Evolutionary conservation across 2,888 invertebrate genomes (phyloP).

Genomic region (Tuta absoluta): DNA sequence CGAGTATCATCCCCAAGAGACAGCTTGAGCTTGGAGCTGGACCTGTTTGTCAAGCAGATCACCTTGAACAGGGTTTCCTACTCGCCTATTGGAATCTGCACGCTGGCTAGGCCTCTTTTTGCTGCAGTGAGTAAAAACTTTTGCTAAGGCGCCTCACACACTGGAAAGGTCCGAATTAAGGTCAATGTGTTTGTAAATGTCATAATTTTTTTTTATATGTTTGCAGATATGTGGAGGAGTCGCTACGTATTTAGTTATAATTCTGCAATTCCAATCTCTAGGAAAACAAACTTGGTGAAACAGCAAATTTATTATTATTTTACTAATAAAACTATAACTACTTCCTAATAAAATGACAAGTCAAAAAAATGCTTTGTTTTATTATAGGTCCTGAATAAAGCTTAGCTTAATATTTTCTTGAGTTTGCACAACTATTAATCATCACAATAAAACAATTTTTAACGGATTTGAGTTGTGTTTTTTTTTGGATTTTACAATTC

Average conservation of each 20-base stretch:
- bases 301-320: neutral
- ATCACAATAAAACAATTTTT: too few species aligned
- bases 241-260: constrained; percentile 22
- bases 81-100: constrained; percentile 20
- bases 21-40: constrained; percentile 18
- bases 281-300: neutral
- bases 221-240: constrained; percentile 24
- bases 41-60: constrained; percentile 27
- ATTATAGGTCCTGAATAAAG: too few species aligned
- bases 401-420: too few species aligned
- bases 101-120: constrained; percentile 25
- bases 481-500: too few species aligned
- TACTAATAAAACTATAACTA: too few species aligned
- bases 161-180: too few species aligned
- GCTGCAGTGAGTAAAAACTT: constrained; percentile 23
- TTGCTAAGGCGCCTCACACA: neutral
- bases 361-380: too few species aligned
- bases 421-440: too few species aligned
- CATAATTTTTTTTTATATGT: too few species aligned
- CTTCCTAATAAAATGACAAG: too few species aligned
- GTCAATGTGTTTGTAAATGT: too few species aligned
- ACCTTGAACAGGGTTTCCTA: constrained; percentile 23
- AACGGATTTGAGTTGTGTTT: too few species aligned
- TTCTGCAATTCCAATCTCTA: constrained; percentile 25
- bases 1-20: constrained; percentile 14